phyloP scores from a whole-genome alignment of 1,140 invertebrate genomes.

The Eriosoma lanigerum region DNA sequence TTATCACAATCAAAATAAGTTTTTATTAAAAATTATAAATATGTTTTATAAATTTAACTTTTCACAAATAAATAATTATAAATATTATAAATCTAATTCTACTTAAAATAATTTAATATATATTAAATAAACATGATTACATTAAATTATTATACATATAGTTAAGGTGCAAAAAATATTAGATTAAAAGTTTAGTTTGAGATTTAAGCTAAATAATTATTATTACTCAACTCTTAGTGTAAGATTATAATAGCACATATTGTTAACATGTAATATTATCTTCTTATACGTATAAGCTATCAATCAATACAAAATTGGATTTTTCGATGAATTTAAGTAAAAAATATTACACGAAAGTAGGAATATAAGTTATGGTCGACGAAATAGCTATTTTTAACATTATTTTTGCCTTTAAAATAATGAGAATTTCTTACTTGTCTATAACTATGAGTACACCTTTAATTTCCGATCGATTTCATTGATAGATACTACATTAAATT shows the following conservation, averaged over 20 bases:
- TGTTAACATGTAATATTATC: background rate
- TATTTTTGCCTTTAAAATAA: background rate
- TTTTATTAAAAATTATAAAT: too few species aligned
- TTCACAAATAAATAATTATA: too few species aligned
- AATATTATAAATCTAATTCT: too few species aligned
- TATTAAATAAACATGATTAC: too few species aligned
- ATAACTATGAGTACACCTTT: background rate
- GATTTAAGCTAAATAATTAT: background rate
- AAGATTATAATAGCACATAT: background rate
- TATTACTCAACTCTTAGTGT: background rate
- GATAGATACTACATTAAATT: background rate
- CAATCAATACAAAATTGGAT: background rate
- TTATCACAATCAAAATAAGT: too few species aligned
- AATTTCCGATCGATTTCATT: slow-evolving; percentile 2
- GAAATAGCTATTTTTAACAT: background rate
- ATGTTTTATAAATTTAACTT: too few species aligned
- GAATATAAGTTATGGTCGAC: background rate
- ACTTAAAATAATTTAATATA: too few species aligned
- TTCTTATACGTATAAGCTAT: background rate
- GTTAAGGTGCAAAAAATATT: too few species aligned
- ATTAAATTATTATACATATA: too few species aligned
- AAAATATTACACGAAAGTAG: too few species aligned
- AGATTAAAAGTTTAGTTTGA: too few species aligned
- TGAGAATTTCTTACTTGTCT: background rate
- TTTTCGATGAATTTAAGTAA: background rate